These are phyloP conservation scores for Petrocephalus microphthalmus DNA, from an alignment of 2,113 vertebrate genomes.

Conservation along the genomic window DNA sequence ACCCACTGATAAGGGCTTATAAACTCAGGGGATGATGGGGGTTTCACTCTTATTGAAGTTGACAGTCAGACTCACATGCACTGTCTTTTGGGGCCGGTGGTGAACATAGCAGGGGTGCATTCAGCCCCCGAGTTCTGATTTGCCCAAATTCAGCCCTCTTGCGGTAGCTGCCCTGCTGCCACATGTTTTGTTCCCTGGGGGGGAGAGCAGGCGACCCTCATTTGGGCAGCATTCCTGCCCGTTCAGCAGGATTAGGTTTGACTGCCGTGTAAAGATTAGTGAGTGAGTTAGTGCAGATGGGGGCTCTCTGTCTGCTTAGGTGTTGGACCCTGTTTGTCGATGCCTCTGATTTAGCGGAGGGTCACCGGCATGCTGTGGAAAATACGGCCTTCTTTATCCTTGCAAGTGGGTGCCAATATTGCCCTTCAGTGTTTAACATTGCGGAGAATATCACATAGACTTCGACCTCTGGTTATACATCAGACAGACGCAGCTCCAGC, in stretches of 20 bases:
- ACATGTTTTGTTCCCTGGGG: constrained; percentile 3
- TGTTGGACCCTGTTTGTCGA: constrained; percentile 46
- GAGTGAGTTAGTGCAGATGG: constrained; percentile 57
- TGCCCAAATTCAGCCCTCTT: neutral
- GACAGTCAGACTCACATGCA: neutral
- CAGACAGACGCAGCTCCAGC: neutral
- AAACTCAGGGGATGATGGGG: neutral
- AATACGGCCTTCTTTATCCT: neutral
- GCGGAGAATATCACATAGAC: constrained; percentile 3
- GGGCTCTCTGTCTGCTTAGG: constrained; percentile 53
- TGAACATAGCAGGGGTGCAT: constrained; percentile 23
- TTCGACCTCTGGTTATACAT: constrained; percentile 6
- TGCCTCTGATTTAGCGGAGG: neutral
- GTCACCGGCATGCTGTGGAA: neutral
- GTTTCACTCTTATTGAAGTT: neutral
- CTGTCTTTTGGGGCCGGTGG: neutral
- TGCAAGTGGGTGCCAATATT: neutral
- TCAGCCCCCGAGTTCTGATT: constrained; percentile 22
- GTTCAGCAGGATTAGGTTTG: constrained; percentile 36
- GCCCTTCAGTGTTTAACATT: neutral
- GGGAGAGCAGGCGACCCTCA: constrained; percentile 27
- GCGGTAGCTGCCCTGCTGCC: constrained; percentile 16
- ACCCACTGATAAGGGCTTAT: neutral
- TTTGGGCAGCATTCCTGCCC: constrained; percentile 55
- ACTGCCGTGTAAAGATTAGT: constrained; percentile 36